Evolutionary conservation across 2,113 vertebrate species (phyloP), one percentile per base, ranked within the genome.

Genomic region (Parotia lawesii): DNA sequence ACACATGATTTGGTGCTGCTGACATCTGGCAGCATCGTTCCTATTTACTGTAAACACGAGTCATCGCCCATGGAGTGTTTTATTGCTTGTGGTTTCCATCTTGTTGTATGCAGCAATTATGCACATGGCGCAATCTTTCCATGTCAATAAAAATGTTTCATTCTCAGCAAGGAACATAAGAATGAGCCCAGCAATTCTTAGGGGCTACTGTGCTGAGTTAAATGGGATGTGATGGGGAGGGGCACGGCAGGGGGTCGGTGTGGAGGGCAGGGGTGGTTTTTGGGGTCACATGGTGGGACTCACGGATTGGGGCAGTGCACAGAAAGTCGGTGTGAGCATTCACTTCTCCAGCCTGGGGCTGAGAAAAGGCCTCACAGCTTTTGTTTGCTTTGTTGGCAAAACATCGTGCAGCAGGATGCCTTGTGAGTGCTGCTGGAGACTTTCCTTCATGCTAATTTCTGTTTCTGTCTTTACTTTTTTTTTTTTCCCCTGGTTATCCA

Each of bases 1-100:
- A n/a, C 45, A 83, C 77, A 89, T 94, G 93, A 92, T 97, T 95
- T 96, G 93, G 92, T 92, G 86, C 91, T 90, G 90, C 94, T 96
- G 87, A 96, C 94, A 96, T 95, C 92, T 97, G 94, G 95, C 94
- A 96, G 84, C 91, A 90, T 90, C 84, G 3, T 94, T 92, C 92
- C 93, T 96, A 89, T 96, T 96, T 97, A 96, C 92, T 95, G 89
- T 96, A 96, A 97, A 96, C 91, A 96, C 38, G 78, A 96, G 85
- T 96, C 95, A 96, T 96, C 91, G 35, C 89, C 86, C 89, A 54
- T 87, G 89, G 94, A 91, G 90, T 93, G 86, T 95, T 96, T 96
- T 96, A 96, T 95, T 95, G 96, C 94, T 92, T 97, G 94, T 95
- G 95, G 95, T 95, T 96, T 96, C 90, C 89, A 92, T 94, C 92